phyloP scores from a whole-genome alignment of 2,113 vertebrate genomes.

The Gallinago undulata region DNA sequence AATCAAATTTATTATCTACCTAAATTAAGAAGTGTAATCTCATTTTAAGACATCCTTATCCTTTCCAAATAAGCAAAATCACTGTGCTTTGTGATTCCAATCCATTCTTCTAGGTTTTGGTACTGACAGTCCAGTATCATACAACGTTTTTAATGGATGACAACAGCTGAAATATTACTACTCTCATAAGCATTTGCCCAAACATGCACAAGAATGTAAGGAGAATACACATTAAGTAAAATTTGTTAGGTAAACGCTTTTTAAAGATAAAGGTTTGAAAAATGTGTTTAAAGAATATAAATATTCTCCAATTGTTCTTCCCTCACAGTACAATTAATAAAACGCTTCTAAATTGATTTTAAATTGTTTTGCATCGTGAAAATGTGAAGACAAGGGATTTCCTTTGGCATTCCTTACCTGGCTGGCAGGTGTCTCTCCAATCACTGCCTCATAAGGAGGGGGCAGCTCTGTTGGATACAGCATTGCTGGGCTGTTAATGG shows the following conservation, averaged over 20 bases:
- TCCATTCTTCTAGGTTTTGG: not conserved
- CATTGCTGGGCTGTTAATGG: slow-evolving; percentile 91
- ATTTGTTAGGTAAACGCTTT: not conserved
- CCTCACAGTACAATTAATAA: not conserved
- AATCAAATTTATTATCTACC: not conserved
- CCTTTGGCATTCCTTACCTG: slow-evolving; percentile 80
- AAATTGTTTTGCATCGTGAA: not conserved
- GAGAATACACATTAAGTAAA: not conserved
- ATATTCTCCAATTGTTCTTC: not conserved
- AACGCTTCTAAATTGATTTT: not conserved
- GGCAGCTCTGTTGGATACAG: slow-evolving; percentile 92
- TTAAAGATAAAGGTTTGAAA: not conserved
- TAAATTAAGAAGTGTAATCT: not conserved
- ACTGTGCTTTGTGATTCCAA: not conserved
- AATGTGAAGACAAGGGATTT: not conserved
- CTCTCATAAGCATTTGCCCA: not conserved
- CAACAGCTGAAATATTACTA: not conserved
- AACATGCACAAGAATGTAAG: not conserved
- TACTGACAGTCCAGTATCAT: not conserved
- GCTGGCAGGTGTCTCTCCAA: slow-evolving; percentile 82
- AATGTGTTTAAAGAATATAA: not conserved
- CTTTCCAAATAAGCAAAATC: not conserved
- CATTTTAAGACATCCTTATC: not conserved
- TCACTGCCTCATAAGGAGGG: slow-evolving; percentile 93
- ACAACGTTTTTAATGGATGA: not conserved